These are phyloP conservation scores for Chroicocephalus ridibundus DNA, from an alignment of 2,113 vertebrate genomes.

Conservation along the genomic window DNA sequence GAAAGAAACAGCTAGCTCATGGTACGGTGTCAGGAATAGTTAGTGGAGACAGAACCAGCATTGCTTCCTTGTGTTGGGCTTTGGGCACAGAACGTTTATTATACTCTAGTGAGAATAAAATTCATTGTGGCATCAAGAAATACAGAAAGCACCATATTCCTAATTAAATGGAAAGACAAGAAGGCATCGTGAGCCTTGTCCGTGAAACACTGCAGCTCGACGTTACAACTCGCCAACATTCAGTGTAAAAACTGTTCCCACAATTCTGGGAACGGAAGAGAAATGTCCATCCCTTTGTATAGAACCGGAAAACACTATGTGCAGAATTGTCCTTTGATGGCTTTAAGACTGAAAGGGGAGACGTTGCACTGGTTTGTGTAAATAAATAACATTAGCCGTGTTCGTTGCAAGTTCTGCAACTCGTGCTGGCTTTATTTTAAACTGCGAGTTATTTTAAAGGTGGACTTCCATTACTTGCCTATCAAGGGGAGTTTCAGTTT, in stretches of 20 bases:
- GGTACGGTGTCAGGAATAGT: background rate
- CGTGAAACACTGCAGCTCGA: background rate
- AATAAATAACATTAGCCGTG: background rate
- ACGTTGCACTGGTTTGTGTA: background rate
- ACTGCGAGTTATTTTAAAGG: background rate
- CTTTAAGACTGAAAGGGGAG: background rate
- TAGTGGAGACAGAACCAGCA: background rate
- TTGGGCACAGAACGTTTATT: background rate
- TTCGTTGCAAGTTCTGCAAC: background rate
- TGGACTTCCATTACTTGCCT: background rate
- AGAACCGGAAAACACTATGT: background rate
- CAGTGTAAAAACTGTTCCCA: background rate
- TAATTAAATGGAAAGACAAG: background rate
- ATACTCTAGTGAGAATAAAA: background rate
- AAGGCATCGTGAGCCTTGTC: background rate
- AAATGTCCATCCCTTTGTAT: background rate
- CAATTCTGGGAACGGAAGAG: too few species aligned
- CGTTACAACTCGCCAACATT: background rate
- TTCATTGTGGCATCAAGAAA: background rate
- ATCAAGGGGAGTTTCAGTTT: background rate
- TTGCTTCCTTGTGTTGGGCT: background rate
- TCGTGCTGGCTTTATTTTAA: background rate
- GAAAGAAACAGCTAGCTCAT: background rate
- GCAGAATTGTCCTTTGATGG: background rate
- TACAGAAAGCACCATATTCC: background rate